Evolutionary conservation across 2,113 vertebrate genomes (phyloP).

Genomic region (Ammodytes dubius): DNA sequence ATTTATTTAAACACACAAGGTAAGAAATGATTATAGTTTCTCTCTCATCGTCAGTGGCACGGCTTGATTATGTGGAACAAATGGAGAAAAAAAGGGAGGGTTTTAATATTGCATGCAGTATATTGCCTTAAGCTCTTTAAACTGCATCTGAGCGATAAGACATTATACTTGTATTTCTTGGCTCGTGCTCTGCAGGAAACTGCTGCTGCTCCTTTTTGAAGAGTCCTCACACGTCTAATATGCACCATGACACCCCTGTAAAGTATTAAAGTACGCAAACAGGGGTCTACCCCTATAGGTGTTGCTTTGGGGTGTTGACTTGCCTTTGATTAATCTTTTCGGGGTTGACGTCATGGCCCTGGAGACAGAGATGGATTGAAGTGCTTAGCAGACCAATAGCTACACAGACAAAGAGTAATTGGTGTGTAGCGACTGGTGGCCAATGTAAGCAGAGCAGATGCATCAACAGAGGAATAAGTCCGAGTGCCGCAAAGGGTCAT

Average conservation of each 20-base stretch:
- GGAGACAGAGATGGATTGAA: slow-evolving; percentile 88
- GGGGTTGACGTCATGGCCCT: slow-evolving; percentile 74
- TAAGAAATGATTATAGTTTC: slow-evolving; percentile 19
- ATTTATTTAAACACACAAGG: slow-evolving; percentile 30
- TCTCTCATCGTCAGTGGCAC: slow-evolving; percentile 19
- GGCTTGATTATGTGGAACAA: slow-evolving; percentile 52
- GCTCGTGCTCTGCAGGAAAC: slow-evolving; percentile 28
- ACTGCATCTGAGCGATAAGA: slow-evolving; percentile 35
- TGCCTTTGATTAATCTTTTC: slow-evolving; percentile 76
- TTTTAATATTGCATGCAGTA: slow-evolving; percentile 59
- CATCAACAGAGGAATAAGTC: slow-evolving; percentile 78
- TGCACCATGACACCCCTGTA: slow-evolving; percentile 46
- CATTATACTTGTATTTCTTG: slow-evolving; percentile 12
- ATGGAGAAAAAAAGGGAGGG: slow-evolving; percentile 16
- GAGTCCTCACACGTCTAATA: background rate
- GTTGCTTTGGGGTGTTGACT: slow-evolving; percentile 67
- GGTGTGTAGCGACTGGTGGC: slow-evolving; percentile 79
- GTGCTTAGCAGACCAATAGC: slow-evolving; percentile 85
- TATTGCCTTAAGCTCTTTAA: slow-evolving; percentile 51
- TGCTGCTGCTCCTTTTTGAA: background rate
- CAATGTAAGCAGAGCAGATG: slow-evolving; percentile 82
- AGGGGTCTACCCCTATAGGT: slow-evolving; percentile 41
- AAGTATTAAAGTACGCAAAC: slow-evolving; percentile 63
- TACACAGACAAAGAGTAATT: slow-evolving; percentile 87
- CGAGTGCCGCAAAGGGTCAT: slow-evolving; percentile 73